phyloP scores from a whole-genome alignment of 2,797 vertebrate genomes.

The Chiloscyllium punctatum region DNA sequence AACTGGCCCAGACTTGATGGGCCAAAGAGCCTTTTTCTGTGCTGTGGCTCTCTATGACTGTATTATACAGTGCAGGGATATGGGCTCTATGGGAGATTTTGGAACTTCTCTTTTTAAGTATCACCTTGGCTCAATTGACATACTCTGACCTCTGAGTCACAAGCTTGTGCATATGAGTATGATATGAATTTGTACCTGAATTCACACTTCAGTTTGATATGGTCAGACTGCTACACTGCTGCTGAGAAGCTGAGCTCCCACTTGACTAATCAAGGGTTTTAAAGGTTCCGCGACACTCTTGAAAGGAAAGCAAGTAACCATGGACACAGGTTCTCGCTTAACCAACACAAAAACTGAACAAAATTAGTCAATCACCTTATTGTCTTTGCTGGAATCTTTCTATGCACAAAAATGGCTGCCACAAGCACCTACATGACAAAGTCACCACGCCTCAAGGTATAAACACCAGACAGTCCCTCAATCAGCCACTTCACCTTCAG shows the following conservation, averaged over 20 bases:
- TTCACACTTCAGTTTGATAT: not conserved
- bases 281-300: not conserved
- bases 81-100: not conserved
- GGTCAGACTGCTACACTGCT: not conserved
- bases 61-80: not conserved
- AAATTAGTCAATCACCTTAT: not conserved
- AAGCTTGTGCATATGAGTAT: not conserved
- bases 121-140: not conserved
- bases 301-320: not conserved
- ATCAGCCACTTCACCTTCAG: not conserved
- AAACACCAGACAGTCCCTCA: not conserved
- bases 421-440: not conserved
- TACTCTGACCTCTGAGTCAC: not conserved
- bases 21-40: too few species aligned
- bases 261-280: not conserved
- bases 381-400: not conserved
- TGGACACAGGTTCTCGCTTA: not conserved
- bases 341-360: not conserved
- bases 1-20: too few species aligned
- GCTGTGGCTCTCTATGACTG: too few species aligned
- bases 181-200: not conserved
- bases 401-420: not conserved
- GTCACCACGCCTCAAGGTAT: not conserved
- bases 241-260: not conserved
- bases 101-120: not conserved